Evolutionary conservation across 2,888 invertebrate genomes (phyloP).

Genomic region (Acrobasis suavella): DNA sequence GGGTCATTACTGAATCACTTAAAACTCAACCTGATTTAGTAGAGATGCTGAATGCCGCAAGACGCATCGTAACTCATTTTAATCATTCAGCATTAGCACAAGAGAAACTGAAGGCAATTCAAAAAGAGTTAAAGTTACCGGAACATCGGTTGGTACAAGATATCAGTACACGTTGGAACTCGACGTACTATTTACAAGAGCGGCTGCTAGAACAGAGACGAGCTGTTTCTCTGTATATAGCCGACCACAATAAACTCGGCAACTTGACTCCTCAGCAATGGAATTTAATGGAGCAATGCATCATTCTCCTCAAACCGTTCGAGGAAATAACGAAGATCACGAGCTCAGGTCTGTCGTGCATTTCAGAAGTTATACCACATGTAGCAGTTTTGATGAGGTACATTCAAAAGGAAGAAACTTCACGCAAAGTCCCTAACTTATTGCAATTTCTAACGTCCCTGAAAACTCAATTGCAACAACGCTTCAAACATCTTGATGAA

Average conservation of each 20-base stretch:
- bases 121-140: constrained; percentile 41
- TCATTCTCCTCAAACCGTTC: constrained; percentile 36
- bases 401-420: constrained; percentile 28
- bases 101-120: constrained; percentile 35
- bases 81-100: constrained; percentile 38
- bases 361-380: constrained; percentile 37
- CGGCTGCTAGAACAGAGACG: constrained; percentile 37
- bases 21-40: constrained; percentile 38
- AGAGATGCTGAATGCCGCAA: constrained; percentile 36
- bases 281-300: constrained; percentile 35
- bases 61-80: constrained; percentile 46
- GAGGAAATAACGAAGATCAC: constrained; percentile 38
- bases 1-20: constrained; percentile 35
- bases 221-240: constrained; percentile 35
- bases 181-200: constrained; percentile 36
- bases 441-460: constrained; percentile 28
- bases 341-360: constrained; percentile 35
- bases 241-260: constrained; percentile 30
- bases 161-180: constrained; percentile 29
- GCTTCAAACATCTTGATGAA: too few species aligned
- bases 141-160: constrained; percentile 40
- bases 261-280: constrained; percentile 34
- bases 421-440: constrained; percentile 26
- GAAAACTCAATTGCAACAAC: constrained; percentile 32
- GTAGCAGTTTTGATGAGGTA: constrained; percentile 30